Base-by-base conservation (phyloP, 2,797 vertebrate genomes). In the Eulemur albifrons region DNA sequence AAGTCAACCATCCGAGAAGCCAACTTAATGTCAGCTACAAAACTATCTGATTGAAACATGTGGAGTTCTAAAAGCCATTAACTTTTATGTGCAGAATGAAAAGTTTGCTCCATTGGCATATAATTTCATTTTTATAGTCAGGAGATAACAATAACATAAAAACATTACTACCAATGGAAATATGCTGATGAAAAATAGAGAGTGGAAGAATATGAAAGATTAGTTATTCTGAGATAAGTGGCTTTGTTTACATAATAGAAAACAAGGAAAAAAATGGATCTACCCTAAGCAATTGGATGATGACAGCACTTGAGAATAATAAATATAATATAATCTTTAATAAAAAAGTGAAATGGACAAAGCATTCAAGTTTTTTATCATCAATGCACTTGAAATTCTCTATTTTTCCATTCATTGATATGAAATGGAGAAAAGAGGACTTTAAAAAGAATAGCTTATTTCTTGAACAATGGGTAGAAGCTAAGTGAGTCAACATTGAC, bases 121-220 rank as follows among this genome's bases (percentile, higher is more conserved):
- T 90, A 95, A 95, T 96, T 96, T 96, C 86, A 80, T 87, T 97
- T 97, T 98, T 97, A 95, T 93, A 90, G 77, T 76, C 43, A 65
- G 76, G 63, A 96, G 93, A 94, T 94, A 97, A 96, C 80, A 97
- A 95, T 93, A 96, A 93, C 90, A 97, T 79, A 65, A 88, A 96
- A 97, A 95, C 61, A 96, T 97, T 96, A 81, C 73, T 94, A 85
- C 27, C 23, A 73, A 72, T 92, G 67, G 61, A 97, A 97, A 95
- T 96, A 79, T 85, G 45, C 35, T 95, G 12, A 40, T 77, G 38
- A 91, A 95, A 72, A 96, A 85, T 82, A 79, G 50, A 88, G 73
- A 93, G 18, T 91, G 40, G 32, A 83, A 73, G 79, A 88, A 72
- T 95, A 93, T 83, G 20, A 76, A 96, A 88, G 57, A 84, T 96